Conservation (phyloP, 2,797 vertebrate species). For the Varecia variegata region DNA sequence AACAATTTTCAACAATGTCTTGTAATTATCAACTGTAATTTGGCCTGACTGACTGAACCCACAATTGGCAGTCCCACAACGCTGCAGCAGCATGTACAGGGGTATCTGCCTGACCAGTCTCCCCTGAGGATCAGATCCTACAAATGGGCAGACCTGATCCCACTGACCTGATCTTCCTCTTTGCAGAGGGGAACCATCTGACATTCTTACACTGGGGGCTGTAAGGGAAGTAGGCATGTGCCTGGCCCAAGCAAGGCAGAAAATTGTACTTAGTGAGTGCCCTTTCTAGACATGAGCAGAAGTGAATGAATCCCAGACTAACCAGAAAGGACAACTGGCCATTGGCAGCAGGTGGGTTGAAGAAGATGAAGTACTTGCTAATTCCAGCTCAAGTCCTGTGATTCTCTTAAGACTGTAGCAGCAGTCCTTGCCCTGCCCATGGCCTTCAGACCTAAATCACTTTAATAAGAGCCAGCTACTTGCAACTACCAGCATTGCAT, state of each 20-base stretch:
- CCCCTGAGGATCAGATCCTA: neutral
- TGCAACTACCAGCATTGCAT: neutral
- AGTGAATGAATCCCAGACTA: neutral
- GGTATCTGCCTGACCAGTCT: neutral
- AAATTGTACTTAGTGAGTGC: neutral
- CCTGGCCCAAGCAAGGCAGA: neutral
- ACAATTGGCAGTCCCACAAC: neutral
- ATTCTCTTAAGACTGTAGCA: neutral
- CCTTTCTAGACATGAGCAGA: neutral
- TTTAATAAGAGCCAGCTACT: neutral
- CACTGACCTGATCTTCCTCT: neutral
- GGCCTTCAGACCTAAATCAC: neutral
- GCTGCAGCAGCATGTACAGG: no score
- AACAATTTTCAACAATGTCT: conserved; percentile 20
- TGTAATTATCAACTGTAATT: conserved; percentile 6
- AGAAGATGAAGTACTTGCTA: neutral
- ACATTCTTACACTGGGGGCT: neutral
- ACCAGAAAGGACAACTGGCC: neutral
- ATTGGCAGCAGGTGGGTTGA: neutral
- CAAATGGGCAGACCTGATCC: neutral
- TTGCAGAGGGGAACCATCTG: neutral
- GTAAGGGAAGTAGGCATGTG: neutral
- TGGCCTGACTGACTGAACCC: neutral
- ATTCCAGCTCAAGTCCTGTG: conserved; percentile 1
- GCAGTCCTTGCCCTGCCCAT: neutral